phyloP scores from a whole-genome alignment of 1,140 invertebrate species.

The Drosophila carrolli region DNA sequence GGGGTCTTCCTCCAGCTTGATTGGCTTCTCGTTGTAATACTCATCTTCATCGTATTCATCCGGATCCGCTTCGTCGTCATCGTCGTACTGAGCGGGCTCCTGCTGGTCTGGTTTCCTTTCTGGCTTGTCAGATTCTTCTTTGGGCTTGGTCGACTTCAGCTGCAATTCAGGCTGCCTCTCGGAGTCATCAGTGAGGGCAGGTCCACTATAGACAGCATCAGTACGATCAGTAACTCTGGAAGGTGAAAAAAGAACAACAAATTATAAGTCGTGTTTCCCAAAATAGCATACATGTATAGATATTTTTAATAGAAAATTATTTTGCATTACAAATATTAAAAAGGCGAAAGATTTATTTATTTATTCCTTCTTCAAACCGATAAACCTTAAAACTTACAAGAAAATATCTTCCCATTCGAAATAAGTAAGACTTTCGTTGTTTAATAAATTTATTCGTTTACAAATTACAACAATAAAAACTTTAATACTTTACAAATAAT shows the following conservation, averaged over 20 bases:
- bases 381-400: neutral
- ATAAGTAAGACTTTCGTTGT: neutral
- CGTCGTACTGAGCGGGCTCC: slow-evolving; percentile 72
- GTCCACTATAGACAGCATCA: slow-evolving; percentile 75
- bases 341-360: too few relatives aligned
- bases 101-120: slow-evolving; percentile 46
- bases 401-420: neutral
- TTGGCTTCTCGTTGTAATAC: slow-evolving; percentile 75
- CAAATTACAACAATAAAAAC: neutral
- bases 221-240: slow-evolving; percentile 77
- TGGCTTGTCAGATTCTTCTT: slow-evolving; percentile 44
- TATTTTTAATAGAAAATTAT: too few relatives aligned
- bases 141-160: slow-evolving; percentile 69
- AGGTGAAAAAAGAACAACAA: neutral
- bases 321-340: too few relatives aligned
- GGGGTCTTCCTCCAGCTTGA: slow-evolving; percentile 64
- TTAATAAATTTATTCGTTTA: neutral
- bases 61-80: slow-evolving; percentile 84
- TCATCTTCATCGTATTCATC: slow-evolving; percentile 86
- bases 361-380: too few relatives aligned
- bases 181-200: slow-evolving; percentile 60
- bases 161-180: slow-evolving; percentile 76
- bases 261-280: neutral
- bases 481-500: too few relatives aligned
- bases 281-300: neutral